Evolutionary conservation across 2,797 vertebrate species (phyloP).

Genomic region (Anguilla obscura): DNA sequence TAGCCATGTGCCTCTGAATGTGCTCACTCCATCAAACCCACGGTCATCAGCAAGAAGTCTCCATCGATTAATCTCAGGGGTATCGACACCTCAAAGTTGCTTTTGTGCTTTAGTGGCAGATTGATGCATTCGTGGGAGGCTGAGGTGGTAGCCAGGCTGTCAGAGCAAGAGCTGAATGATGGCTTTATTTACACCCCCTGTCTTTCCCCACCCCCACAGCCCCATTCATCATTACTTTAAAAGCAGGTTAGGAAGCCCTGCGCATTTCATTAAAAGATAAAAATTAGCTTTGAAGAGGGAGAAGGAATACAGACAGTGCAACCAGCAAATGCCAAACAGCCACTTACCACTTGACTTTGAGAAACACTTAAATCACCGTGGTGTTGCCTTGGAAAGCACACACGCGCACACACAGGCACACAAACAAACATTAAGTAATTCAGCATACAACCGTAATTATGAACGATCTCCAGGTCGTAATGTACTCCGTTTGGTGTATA

Average conservation of each 20-base stretch:
- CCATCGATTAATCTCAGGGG: slow-evolving; percentile 61
- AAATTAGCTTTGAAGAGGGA: slow-evolving; percentile 65
- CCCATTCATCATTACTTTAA: slow-evolving; percentile 69
- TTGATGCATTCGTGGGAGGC: slow-evolving; percentile 59
- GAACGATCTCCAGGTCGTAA: not conserved
- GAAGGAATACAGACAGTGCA: slow-evolving; percentile 67
- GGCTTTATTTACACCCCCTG: slow-evolving; percentile 68
- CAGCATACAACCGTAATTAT: not conserved
- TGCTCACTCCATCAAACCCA: slow-evolving; percentile 35
- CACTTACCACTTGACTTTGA: slow-evolving; percentile 49
- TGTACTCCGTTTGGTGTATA: not conserved
- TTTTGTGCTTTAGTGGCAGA: slow-evolving; percentile 62
- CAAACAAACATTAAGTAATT: slow-evolving; percentile 19
- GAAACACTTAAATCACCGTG: slow-evolving; percentile 44
- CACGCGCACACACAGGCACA: slow-evolving; percentile 44
- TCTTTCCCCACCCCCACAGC: slow-evolving; percentile 43
- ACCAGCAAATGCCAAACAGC: slow-evolving; percentile 56
- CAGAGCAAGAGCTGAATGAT: slow-evolving; percentile 60
- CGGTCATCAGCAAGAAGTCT: slow-evolving; percentile 68
- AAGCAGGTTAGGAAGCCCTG: slow-evolving; percentile 73
- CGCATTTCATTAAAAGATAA: slow-evolving; percentile 72
- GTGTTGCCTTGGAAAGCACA: slow-evolving; percentile 42
- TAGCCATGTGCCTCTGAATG: not conserved
- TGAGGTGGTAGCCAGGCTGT: slow-evolving; percentile 41
- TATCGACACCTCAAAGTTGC: slow-evolving; percentile 67